Base-by-base conservation (phyloP, 2,113 vertebrate species). In the Piaya cayana region DNA sequence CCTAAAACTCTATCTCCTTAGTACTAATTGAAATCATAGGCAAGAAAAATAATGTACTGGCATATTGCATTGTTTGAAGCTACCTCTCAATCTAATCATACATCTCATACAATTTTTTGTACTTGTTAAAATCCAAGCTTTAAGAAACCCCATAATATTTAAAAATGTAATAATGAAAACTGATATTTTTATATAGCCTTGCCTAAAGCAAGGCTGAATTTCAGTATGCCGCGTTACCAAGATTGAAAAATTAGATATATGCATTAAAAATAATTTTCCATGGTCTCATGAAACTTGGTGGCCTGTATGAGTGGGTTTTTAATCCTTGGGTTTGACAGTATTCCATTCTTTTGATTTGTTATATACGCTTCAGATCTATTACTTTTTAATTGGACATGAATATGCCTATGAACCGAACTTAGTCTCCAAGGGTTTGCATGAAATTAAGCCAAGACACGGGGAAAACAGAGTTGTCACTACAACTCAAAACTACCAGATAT, bases 311-410 rank as follows among this genome's bases (percentile, higher is more conserved):
- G 43, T 82, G 55, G 63, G 18, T 18, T 85, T 82, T 77, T 83
- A 88, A 74, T 86, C 86, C 82, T 88, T 91, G 55, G 15, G 9
- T 88, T 91, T 92, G 79, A 88, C 76, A 81, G 49, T 32, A 74
- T 39, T 83, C 56, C 64, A 81, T 88, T 77, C 52, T 95, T 92
- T 79, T 93, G 82, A 63, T 83, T 93, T 90, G 76, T 76, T 86
- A 78, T 20, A 63, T 96, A 67, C 7, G 26, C 90, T 74, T 78
- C 85, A 95, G 76, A 86, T 85, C 82, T 88, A 83, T 93, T 85
- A 94, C 63, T 84, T 92, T 95, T 86, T 90, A 96, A 96, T 88
- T 95, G 88, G 90, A 94, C 82, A 64, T 29, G 82, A 92, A 81
- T 82, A 71, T 43, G 86, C 25, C 82, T 63, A 22, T 43, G 82